Percentiles rank a stretch among this genome's conserved stretches.
Conservation (phyloP, 2,113 vertebrate species). For the Nothobranchius kuhntae region DNA sequence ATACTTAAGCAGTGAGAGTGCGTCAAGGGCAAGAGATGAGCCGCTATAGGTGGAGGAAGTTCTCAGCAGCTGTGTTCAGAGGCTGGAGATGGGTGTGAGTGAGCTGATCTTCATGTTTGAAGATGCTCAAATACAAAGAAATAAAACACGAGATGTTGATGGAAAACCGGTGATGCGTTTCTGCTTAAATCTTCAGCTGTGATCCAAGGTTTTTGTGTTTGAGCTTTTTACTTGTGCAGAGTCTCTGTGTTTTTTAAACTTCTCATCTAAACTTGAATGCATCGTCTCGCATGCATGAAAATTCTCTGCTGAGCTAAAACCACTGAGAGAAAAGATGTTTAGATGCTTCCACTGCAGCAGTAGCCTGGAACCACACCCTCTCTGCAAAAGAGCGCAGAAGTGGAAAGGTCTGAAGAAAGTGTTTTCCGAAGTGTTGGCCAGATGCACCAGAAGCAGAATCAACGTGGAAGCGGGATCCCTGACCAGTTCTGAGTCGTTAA, state of each 20-base stretch:
- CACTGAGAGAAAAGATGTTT: not conserved
- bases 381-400: slow-evolving; percentile 28
- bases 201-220: no score
- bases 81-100: slow-evolving; percentile 13
- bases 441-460: slow-evolving; percentile 49
- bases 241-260: no score
- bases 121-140: not conserved
- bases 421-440: slow-evolving; percentile 72
- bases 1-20: slow-evolving; percentile 54
- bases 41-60: slow-evolving; percentile 21
- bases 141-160: not conserved
- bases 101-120: no score
- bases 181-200: no score
- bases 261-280: no score
- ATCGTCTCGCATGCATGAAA: no score
- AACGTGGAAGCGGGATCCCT: slow-evolving; percentile 19
- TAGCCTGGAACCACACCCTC: slow-evolving; percentile 68
- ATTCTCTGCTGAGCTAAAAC: no score
- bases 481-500: slow-evolving; percentile 57
- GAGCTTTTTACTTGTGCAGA: no score
- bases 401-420: slow-evolving; percentile 65
- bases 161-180: no score
- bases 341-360: slow-evolving; percentile 63
- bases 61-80: slow-evolving; percentile 26
- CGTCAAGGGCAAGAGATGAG: slow-evolving; percentile 60